A percentile compares a stretch with the other conserved stretches of the same genome.
phyloP scores from a whole-genome alignment of 2,888 invertebrate species.

The Lobophora halterata region DNA sequence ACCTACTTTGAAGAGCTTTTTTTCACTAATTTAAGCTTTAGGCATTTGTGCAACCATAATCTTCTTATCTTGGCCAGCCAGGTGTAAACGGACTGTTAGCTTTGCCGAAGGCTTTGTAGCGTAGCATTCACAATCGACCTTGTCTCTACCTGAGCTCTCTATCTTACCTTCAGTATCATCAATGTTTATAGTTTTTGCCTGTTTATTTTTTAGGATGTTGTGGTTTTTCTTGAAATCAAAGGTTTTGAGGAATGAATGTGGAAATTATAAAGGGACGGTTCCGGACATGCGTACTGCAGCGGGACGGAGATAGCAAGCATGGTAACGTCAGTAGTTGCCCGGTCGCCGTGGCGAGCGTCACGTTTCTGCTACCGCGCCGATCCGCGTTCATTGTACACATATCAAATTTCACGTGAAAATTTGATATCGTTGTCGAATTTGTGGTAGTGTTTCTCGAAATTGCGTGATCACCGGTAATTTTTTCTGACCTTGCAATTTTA shows the following conservation, averaged over 20 bases:
- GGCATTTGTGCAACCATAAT: constrained; percentile 48
- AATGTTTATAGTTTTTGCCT: background rate
- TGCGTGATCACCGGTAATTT: constrained; percentile 61
- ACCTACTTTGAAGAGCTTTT: too few species aligned
- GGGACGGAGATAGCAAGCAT: constrained; percentile 60
- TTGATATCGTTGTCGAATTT: constrained; percentile 75
- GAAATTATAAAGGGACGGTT: constrained; percentile 63
- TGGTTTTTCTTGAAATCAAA: constrained; percentile 19
- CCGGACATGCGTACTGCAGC: constrained; percentile 76
- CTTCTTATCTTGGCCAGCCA: constrained; percentile 58
- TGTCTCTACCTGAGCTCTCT: constrained; percentile 48
- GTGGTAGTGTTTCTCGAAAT: constrained; percentile 65
- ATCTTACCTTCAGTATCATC: constrained; percentile 28
- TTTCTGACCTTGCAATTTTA: constrained; percentile 31
- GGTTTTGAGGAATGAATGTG: constrained; percentile 43
- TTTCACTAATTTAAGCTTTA: constrained; percentile 34
- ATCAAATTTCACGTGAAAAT: constrained; percentile 79
- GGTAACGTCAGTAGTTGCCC: constrained; percentile 66
- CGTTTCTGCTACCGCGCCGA: constrained; percentile 36
- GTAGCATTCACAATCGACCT: constrained; percentile 66
- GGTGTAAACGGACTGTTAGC: constrained; percentile 57
- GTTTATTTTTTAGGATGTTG: constrained; percentile 12
- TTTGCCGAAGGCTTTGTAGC: constrained; percentile 52
- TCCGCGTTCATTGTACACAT: constrained; percentile 65
- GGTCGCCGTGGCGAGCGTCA: constrained; percentile 61